Base-by-base conservation (phyloP, 2,797 vertebrate genomes). In the Rhadinocentrus ornatus region DNA sequence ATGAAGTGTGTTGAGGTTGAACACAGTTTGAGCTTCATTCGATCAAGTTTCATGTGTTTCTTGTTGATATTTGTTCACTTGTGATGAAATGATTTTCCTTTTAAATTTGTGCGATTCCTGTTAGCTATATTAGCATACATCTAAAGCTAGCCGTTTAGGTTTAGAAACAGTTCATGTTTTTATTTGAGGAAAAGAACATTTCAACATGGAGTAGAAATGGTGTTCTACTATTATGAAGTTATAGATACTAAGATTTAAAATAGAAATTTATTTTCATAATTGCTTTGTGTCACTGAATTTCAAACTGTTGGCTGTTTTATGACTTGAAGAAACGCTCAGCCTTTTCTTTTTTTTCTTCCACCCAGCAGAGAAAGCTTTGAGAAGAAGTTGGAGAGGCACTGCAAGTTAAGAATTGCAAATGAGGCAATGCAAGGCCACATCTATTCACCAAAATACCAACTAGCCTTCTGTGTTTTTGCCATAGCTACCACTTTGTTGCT, bases 401-500 rank as follows among this genome's bases (percentile, higher is more conserved):
- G 18, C 12, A 11, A 34, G 57, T 66, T 65, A 12, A 52, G 12
- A 41, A 35, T 41, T 46, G 34, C n/a, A 56, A 5, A 46, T 60
- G 57, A 56, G 41, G 6, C 48, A 6, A 13, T 35, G n/a, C 41
- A 29, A 63, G 69, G 55, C 20, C 60, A 55, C n/a, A 59, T 61
- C 32, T 50, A 2, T 52, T 53, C 34, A 58, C 6, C 18, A 24
- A 67, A 69, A 67, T 41, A 7, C 3, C 39, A 50, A 10, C 52
- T 58, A 67, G 54, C 37, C 31, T 52, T 71, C 44, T 8, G 2
- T 52, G 32, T 59, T 52, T 69, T 66, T n/a, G 18, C 20, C 7
- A 55, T 22, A 31, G 26, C 29, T 11, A 20, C 13, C 22, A 50
- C 31, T 54, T 12, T 55, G 41, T 59, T 6, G 10, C 20, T 46